Evolutionary conservation across 2,888 invertebrate genomes (phyloP), one percentile per base, ranked within the genome.

Genomic region (Mythimna ferrago): DNA sequence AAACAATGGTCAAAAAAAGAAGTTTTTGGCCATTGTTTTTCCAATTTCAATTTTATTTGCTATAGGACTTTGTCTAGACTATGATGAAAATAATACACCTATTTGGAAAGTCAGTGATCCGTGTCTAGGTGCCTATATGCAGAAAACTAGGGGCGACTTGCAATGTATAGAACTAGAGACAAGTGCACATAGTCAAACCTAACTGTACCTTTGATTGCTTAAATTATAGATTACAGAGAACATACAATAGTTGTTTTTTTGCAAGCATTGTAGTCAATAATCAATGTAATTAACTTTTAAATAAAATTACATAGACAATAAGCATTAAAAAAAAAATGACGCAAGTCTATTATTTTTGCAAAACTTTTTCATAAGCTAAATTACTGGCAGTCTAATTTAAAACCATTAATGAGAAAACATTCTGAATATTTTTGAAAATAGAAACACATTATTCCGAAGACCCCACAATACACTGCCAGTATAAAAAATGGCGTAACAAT

Each of bases 401-500:
- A 26, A 48, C 16, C 16, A 1, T 9, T 11, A 32, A 16, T n/a
- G 11, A 16, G 32, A 21, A 35, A 19, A 38, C 7, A 6, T 21
- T 32, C 21, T 2, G 32, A 66, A 66, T 16, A 54, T 19, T 21
- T 16, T 16, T 2, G 6, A 53, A 63, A 76, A 76, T 58, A 26
- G 2, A 35, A 69, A n/a, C n/a, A 35, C 32, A 7, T 54, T 38
- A 19, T 61, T 74, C 48, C 2, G 26, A 48, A 54, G 71, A 60
- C 60, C 54, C 44, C 4, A 48, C 54, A 41, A 26, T 14, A 32
- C 16, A 38, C 67, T 60, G 38, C 60, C 21, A 71, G 78, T 2
- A 19, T 41, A 70, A 78, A 74, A 74, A 74, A 74, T 19, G 16
- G 54, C 78, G 48, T 70, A 48, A 48, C 44, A 65, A 78, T 48